phyloP scores from a whole-genome alignment of 30 jellyfish, hydroid and myxozoan species.

The Aurelia coerulea region DNA sequence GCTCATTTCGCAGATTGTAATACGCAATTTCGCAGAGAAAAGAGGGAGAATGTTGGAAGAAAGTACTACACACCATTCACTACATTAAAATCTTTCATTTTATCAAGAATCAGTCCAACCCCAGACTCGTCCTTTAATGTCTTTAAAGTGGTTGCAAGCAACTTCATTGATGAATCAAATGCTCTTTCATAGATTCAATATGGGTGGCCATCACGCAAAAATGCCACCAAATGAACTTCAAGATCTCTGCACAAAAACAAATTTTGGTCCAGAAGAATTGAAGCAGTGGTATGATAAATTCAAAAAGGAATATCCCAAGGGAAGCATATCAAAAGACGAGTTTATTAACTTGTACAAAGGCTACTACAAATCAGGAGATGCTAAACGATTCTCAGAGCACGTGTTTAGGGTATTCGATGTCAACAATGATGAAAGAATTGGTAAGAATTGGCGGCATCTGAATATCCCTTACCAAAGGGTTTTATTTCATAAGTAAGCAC shows the following conservation, averaged over 20 bases:
- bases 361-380: constrained; percentile 79
- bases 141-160: neutral
- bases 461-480: too few species aligned
- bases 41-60: too few species aligned
- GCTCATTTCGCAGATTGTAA: too few species aligned
- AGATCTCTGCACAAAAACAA: constrained; percentile 66
- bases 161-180: neutral
- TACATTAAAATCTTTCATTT: too few species aligned
- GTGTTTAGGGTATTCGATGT: constrained; percentile 87
- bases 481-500: too few species aligned
- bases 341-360: constrained; percentile 69
- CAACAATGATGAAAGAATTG: constrained; percentile 81
- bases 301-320: constrained; percentile 80
- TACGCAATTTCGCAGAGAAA: too few species aligned
- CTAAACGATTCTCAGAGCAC: constrained; percentile 80
- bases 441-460: constrained; percentile 17
- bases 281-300: constrained; percentile 80
- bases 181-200: neutral
- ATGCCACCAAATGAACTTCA: constrained; percentile 77
- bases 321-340: constrained; percentile 72
- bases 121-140: too few species aligned
- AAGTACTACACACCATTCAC: too few species aligned
- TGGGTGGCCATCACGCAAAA: constrained; percentile 84
- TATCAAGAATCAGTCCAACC: too few species aligned
- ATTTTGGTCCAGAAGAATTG: constrained; percentile 69